Conservation (phyloP, 1,140 invertebrate species). For the Scaptomyza pallida region DNA sequence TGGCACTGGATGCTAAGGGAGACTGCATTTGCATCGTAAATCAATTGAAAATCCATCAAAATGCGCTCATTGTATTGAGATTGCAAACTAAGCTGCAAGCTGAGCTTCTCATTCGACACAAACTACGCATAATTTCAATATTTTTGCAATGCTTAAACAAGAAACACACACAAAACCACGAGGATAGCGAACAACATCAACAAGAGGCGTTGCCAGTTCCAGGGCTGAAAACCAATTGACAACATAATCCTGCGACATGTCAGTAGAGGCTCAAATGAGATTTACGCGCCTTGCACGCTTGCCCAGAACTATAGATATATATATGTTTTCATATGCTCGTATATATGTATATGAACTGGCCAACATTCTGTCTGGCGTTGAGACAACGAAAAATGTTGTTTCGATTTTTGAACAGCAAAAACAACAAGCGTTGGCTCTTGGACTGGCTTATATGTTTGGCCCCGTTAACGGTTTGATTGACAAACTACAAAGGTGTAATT, state of each 20-base stretch:
- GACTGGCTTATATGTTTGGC: slow-evolving; percentile 43
- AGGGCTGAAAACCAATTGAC: slow-evolving; percentile 62
- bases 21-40: slow-evolving; percentile 65
- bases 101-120: slow-evolving; percentile 15
- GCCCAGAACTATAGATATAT: slow-evolving; percentile 3
- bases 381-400: slow-evolving; percentile 47
- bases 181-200: neutral
- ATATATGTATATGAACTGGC: slow-evolving; percentile 20
- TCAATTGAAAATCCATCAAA: slow-evolving; percentile 80
- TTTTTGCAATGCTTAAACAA: slow-evolving; percentile 67
- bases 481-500: slow-evolving; percentile 83
- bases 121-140: slow-evolving; percentile 69
- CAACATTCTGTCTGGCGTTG: slow-evolving; percentile 26
- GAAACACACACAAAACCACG: slow-evolving; percentile 1
- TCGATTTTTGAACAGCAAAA: slow-evolving; percentile 32
- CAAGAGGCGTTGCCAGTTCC: neutral
- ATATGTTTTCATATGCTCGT: neutral
- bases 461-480: slow-evolving; percentile 69
- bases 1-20: neutral
- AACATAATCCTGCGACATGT: slow-evolving; percentile 82
- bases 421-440: slow-evolving; percentile 12
- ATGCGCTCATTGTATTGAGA: slow-evolving; percentile 77
- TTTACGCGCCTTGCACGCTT: slow-evolving; percentile 57
- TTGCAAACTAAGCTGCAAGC: slow-evolving; percentile 68
- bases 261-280: slow-evolving; percentile 79